Evolutionary conservation across 2,888 invertebrate species (phyloP), one percentile per base, ranked within the genome.

Genomic region (Tupiocoris notatus): DNA sequence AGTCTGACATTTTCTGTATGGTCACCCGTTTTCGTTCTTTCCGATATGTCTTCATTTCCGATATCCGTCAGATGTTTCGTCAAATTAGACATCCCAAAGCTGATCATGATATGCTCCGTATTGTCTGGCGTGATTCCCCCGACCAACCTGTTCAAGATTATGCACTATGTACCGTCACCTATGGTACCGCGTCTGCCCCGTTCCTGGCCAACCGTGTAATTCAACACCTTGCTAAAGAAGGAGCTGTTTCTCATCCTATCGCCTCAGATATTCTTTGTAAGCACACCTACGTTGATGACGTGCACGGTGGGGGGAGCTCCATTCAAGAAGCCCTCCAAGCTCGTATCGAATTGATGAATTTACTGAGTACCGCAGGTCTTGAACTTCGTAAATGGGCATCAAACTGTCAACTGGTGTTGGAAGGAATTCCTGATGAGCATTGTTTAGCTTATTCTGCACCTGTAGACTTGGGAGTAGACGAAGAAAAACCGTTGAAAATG

Each of bases 401-500:
- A n/a, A 62, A 62, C 62, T 62, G 17, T 20, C 20, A n/a, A 18
- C 12, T 16, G 1, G 16, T 62, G n/a, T 21, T 62, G 12, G 21
- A n/a, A 2, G 62, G 21, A 18, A 17, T 62, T 62, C 62, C 62
- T 16, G 17, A 17, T 17, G 62, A 62, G 16, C 20, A n/a, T 21
- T 20, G n/a, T 62, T 21, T 62, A 16, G 20, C 62, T 21, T 12
- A 12, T 21, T 62, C 62, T 20, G n/a, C 21, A 18, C 17, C 62
- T 62, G 62, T 62, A n/a, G 62, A 62, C 9, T 62, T 62, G 21
- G 7, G 18, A 17, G 18, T 23, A n/a, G 63, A 23, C 6, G 63
- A 63, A 6, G 63, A 63, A 9, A 63, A 63, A 21, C 63, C 63
- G 9, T 17, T 63, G 20, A 63, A 63, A 63, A 63, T 63, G 63